phyloP scores from a whole-genome alignment of 2,797 vertebrate genomes.

The Cossypha niveicapilla region DNA sequence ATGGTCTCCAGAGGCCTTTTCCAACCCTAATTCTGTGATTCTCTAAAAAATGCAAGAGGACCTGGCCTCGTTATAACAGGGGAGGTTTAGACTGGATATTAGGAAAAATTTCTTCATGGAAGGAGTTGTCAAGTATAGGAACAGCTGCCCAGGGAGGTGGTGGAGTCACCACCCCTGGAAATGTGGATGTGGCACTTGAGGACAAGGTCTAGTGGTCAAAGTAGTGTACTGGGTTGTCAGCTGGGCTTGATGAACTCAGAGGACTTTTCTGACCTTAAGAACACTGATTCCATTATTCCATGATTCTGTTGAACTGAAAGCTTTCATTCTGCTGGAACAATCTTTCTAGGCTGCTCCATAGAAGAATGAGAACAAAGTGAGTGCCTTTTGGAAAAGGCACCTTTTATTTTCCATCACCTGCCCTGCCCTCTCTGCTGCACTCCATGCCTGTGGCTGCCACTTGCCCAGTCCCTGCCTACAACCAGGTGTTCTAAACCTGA shows the following conservation, averaged over 20 bases:
- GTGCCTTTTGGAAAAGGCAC: not conserved
- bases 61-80: not conserved
- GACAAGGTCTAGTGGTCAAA: not conserved
- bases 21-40: not conserved
- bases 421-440: accelerated
- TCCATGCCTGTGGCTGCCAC: accelerated
- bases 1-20: not conserved
- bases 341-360: not conserved
- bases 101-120: not conserved
- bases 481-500: not conserved
- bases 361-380: too few species aligned
- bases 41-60: not conserved
- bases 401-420: not conserved
- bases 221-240: accelerated
- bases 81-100: not conserved
- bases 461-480: not conserved
- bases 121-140: not conserved
- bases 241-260: not conserved
- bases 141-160: not conserved
- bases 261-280: not conserved
- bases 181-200: not conserved
- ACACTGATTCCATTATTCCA: not conserved
- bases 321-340: not conserved
- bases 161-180: not conserved
- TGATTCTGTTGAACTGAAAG: not conserved